These are phyloP conservation scores for Rhabdornis inornatus DNA, from an alignment of 2,113 vertebrate genomes.

Conservation along the genomic window DNA sequence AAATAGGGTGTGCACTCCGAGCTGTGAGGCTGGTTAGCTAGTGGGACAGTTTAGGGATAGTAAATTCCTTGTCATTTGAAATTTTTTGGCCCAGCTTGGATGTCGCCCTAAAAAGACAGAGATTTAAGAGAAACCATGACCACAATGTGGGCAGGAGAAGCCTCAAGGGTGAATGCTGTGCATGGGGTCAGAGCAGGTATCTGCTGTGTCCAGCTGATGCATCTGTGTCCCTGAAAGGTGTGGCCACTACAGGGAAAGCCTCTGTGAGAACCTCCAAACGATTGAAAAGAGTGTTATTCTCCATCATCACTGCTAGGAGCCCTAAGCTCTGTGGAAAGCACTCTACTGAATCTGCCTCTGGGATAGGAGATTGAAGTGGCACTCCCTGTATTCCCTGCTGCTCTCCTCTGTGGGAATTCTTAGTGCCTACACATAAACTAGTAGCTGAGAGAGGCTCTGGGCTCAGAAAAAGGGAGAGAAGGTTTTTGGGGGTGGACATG, in stretches of 20 bases:
- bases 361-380: neutral
- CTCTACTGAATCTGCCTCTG: neutral
- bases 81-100: neutral
- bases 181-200: neutral
- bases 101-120: neutral
- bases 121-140: neutral
- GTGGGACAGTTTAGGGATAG: neutral
- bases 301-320: neutral
- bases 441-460: neutral
- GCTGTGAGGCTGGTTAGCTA: neutral
- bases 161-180: neutral
- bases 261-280: neutral
- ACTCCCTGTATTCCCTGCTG: neutral
- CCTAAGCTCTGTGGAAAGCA: neutral
- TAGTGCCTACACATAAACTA: neutral
- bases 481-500: neutral
- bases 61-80: neutral
- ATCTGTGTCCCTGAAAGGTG: neutral
- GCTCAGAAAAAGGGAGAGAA: neutral
- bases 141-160: neutral
- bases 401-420: neutral
- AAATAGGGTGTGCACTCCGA: neutral
- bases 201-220: neutral
- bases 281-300: neutral
- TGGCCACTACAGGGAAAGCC: neutral